These are phyloP conservation scores for Pelobates fuscus DNA, from an alignment of 2,113 vertebrate species.

Conservation along the genomic window DNA sequence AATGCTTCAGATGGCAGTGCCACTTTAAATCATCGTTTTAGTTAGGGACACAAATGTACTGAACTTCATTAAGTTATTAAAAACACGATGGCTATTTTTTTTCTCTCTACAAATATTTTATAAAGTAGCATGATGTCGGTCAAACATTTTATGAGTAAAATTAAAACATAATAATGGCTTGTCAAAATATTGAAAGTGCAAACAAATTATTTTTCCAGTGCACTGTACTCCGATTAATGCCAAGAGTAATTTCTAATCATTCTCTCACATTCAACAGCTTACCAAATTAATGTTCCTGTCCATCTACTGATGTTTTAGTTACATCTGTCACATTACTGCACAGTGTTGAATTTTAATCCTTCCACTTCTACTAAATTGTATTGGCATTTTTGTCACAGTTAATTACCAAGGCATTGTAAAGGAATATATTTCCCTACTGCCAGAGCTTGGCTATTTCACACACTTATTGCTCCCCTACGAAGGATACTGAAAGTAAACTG, in stretches of 20 bases:
- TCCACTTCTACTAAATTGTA: constrained; percentile 23
- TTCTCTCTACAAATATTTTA: too few relatives aligned
- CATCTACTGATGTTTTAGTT: constrained; percentile 37
- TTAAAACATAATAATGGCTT: not conserved
- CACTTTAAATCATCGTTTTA: too few relatives aligned
- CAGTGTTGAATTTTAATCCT: constrained; percentile 23
- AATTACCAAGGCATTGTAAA: constrained; percentile 19
- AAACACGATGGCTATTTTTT: too few relatives aligned
- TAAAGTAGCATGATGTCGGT: not conserved
- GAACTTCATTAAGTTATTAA: too few relatives aligned
- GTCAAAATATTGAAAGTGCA: not conserved
- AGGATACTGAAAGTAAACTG: not conserved
- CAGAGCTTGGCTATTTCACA: constrained; percentile 11
- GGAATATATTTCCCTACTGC: constrained; percentile 16
- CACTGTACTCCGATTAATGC: not conserved
- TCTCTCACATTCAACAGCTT: constrained; percentile 9
- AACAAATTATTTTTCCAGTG: not conserved
- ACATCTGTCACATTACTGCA: constrained; percentile 33
- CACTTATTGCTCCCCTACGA: constrained; percentile 11
- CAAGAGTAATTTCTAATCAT: not conserved
- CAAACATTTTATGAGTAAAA: not conserved
- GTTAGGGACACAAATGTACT: too few relatives aligned
- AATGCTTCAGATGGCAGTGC: too few relatives aligned
- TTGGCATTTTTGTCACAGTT: constrained; percentile 45
- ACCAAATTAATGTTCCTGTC: constrained; percentile 6